A percentile compares a stretch with the other conserved stretches of the same genome.
Evolutionary conservation across 2,797 vertebrate genomes (phyloP).

Genomic region (Columba guinea): DNA sequence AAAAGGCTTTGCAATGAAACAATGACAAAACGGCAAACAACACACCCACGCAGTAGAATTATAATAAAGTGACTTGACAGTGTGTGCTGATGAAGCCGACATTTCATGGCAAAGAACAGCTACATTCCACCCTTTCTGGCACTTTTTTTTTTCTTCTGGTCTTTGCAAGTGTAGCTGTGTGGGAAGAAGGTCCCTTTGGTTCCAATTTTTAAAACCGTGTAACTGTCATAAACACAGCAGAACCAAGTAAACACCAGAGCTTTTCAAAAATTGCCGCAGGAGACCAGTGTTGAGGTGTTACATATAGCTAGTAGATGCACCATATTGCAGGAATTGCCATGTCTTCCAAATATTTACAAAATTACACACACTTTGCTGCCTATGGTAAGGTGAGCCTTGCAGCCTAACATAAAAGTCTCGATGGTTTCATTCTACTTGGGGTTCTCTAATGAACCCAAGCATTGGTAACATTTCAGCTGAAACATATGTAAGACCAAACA

Average conservation of each 20-base stretch:
- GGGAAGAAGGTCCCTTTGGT: neutral
- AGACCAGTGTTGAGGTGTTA: neutral
- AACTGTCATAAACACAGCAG: neutral
- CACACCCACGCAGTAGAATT: neutral
- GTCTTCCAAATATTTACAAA: neutral
- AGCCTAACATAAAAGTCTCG: neutral
- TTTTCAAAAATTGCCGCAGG: neutral
- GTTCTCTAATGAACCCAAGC: neutral
- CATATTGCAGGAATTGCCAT: neutral
- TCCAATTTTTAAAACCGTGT: neutral
- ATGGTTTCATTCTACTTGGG: neutral
- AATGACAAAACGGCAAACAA: neutral
- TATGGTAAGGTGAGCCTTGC: neutral
- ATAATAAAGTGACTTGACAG: neutral
- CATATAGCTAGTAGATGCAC: neutral
- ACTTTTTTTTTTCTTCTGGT: neutral
- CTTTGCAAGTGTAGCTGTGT: neutral
- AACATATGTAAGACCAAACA: neutral
- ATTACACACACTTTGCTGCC: neutral
- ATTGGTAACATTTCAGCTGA: neutral
- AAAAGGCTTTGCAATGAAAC: neutral
- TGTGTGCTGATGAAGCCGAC: neutral
- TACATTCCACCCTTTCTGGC: neutral
- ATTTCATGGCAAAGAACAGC: neutral
- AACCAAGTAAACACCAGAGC: neutral